phyloP scores from a whole-genome alignment of 92 coral and sea anemone species.

The Epizoanthus illoricatus region DNA sequence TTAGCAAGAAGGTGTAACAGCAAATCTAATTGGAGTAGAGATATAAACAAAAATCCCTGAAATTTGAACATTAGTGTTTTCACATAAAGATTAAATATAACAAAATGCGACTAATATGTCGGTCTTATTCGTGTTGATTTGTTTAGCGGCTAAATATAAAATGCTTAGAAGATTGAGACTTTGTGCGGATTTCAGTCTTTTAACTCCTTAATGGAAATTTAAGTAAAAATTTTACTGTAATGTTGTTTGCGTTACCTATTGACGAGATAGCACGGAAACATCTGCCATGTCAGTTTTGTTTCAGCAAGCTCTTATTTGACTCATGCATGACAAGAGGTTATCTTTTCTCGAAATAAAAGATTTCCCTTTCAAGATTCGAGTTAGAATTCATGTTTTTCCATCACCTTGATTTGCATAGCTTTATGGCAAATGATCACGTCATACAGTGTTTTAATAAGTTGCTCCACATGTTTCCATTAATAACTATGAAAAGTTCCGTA shows the following conservation, averaged over 20 bases:
- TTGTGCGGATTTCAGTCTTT: slow-evolving; percentile 7
- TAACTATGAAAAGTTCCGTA: neutral
- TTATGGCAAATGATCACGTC: neutral
- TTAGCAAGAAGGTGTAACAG: neutral
- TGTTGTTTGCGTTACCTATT: neutral
- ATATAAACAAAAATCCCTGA: neutral
- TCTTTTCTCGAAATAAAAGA: neutral
- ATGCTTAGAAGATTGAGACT: neutral
- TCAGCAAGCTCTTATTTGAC: neutral
- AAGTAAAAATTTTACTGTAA: neutral
- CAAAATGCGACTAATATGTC: neutral
- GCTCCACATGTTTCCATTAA: neutral
- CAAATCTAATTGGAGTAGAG: neutral
- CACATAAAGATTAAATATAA: neutral
- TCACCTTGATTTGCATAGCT: slow-evolving; percentile 1
- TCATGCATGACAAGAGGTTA: slow-evolving; percentile 1
- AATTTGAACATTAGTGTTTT: neutral
- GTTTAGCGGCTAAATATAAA: slow-evolving; percentile 24
- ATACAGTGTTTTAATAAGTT: slow-evolving; percentile 26
- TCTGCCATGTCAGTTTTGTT: neutral
- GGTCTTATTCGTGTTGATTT: neutral
- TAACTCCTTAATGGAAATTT: slow-evolving; percentile 19
- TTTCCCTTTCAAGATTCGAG: neutral
- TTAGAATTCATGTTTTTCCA: neutral
- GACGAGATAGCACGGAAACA: neutral